These are phyloP conservation scores for Bilobella aurantiaca DNA, from an alignment of 1,140 invertebrate species.

Conservation along the genomic window DNA sequence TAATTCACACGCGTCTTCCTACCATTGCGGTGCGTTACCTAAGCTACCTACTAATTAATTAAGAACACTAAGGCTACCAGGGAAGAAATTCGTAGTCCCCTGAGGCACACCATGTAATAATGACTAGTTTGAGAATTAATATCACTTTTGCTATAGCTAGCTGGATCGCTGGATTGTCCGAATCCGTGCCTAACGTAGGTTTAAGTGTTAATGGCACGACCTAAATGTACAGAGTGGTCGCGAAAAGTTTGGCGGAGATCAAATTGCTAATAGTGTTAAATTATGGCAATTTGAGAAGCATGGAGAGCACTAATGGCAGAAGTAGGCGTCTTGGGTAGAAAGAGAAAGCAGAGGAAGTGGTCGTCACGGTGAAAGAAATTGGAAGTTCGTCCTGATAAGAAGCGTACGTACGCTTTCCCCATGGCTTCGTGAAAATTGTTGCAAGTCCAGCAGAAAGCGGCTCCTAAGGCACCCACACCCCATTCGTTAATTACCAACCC, in stretches of 20 bases:
- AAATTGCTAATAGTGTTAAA: not conserved
- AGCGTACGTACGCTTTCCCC: not conserved
- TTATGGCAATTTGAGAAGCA: not conserved
- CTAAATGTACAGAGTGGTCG: no score
- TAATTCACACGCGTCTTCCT: no score
- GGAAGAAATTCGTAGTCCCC: no score
- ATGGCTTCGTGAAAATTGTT: not conserved
- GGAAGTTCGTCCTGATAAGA: not conserved
- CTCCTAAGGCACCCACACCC: not conserved
- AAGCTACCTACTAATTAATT: no score
- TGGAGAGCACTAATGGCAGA: not conserved
- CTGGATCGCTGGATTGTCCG: no score
- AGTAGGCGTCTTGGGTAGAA: not conserved
- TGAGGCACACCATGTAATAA: no score
- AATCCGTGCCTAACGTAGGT: no score
- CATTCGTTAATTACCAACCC: not conserved
- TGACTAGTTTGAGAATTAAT: not conserved
- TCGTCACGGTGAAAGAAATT: not conserved
- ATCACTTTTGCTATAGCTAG: not conserved
- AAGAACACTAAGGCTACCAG: no score
- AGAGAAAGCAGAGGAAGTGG: not conserved
- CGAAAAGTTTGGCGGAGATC: no score
- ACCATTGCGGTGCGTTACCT: no score
- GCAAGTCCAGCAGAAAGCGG: constrained; percentile 4
- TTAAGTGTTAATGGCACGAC: no score